These are phyloP conservation scores for Genyomyrus donnyi DNA, from an alignment of 2,113 vertebrate genomes.

Conservation along the genomic window DNA sequence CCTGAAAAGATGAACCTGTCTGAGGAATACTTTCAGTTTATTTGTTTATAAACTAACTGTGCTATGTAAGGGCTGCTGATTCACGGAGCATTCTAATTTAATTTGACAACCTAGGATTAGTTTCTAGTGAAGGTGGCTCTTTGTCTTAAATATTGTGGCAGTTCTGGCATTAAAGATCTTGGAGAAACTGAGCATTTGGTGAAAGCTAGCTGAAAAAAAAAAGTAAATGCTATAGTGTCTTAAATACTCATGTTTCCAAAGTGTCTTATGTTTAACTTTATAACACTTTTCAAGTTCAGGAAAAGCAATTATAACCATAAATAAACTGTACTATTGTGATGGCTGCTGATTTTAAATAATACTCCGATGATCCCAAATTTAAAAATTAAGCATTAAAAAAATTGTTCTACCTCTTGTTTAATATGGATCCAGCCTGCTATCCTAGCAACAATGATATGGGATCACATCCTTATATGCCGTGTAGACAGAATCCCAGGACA, in stretches of 20 bases:
- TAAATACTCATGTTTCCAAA: background rate
- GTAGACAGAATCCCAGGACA: background rate
- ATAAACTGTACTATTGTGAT: background rate
- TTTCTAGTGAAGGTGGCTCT: background rate
- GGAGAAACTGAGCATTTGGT: background rate
- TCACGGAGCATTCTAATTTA: background rate
- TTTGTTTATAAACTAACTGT: background rate
- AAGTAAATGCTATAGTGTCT: background rate
- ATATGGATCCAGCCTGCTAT: background rate
- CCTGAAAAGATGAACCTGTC: background rate
- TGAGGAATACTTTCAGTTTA: background rate
- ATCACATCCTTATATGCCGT: background rate
- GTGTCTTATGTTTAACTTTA: background rate
- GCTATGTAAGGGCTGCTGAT: background rate
- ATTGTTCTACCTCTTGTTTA: background rate
- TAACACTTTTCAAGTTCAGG: background rate
- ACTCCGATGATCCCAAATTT: background rate
- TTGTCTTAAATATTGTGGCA: background rate
- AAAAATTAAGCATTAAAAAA: background rate
- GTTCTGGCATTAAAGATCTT: background rate
- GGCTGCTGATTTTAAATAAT: background rate
- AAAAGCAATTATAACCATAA: background rate
- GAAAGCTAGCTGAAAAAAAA: background rate
- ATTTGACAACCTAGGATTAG: background rate
- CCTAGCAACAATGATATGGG: background rate